Base-by-base conservation (phyloP, 2,113 vertebrate species). In the Vanacampus margaritifer region DNA sequence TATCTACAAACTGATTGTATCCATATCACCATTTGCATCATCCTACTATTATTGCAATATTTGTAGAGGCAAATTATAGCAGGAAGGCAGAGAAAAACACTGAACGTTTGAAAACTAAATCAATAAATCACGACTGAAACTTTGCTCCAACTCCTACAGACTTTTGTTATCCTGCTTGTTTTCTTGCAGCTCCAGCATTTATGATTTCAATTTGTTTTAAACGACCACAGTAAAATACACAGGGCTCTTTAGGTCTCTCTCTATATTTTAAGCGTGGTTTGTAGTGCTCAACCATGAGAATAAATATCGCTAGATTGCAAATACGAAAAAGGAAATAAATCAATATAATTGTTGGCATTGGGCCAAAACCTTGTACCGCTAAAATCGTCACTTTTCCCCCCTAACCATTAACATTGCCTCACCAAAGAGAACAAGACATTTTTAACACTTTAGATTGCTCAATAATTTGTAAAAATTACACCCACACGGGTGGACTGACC, bases 71-170 rank as follows among this genome's bases (percentile, higher is more conserved):
- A 59, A 72, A 68, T 74, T 64, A 68, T 23, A 65, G 43, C 58
- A 54, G 35, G 43, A 58, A 24, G 16, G 48, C 23, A 67, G 58
- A 78, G 39, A 68, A 36, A 69, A 57, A 68, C 6, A 72, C 41
- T 32, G 26, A 64, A 59, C n/a, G 41, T 21, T 50, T 43, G 39
- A 50, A 68, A 66, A 66, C 48, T 26, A 54, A 79, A 64, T 80
- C 64, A 73, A 85, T 79, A 79, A 69, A 72, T 79, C 68, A 67
- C 46, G 57, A 57, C 39, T 59, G 28, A 35, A 64, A 37, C 72
- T 68, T 24, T 53, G 56, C 53, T 65, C 64, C 3, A 19, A 76
- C 65, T 67, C 79, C 57, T 68, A 79, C 78, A 76, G 24, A 61
- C 36, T 24, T 45, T 16, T 46, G 64, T 53, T 67, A 39, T 61